These are phyloP conservation scores for Eunapius fragilis DNA, from an alignment of 37 sponge, comb jelly and placozoan genomes.

Conservation along the genomic window DNA sequence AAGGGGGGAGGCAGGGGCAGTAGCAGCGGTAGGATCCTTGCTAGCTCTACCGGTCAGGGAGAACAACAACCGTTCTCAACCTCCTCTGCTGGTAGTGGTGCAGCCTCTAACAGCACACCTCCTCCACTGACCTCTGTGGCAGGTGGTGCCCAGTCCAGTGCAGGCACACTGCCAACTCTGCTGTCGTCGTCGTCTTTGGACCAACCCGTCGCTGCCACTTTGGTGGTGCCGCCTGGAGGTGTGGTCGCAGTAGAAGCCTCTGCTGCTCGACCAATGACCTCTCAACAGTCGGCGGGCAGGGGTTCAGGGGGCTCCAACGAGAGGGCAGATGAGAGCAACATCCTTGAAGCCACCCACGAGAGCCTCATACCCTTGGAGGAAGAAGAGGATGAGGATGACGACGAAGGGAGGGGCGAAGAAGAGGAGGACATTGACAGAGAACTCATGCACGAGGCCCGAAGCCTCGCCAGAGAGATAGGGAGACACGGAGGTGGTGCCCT, in stretches of 20 bases:
- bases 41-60: neutral
- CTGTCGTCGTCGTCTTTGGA: too few species aligned
- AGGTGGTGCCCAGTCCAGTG: too few species aligned
- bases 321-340: neutral
- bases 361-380: constrained; percentile 67
- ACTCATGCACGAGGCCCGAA: constrained; percentile 26
- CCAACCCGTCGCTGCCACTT: too few species aligned
- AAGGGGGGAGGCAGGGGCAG: constrained; percentile 6
- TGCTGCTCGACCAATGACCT: too few species aligned
- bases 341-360: constrained; percentile 46
- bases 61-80: too few species aligned
- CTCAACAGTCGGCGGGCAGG: neutral
- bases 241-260: too few species aligned
- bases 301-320: neutral
- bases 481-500: constrained; percentile 4
- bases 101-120: too few species aligned
- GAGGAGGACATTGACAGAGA: neutral
- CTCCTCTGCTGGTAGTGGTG: too few species aligned
- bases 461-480: constrained; percentile 47
- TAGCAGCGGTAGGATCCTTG: neutral
- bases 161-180: too few species aligned
- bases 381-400: constrained; percentile 55
- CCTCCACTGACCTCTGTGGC: too few species aligned
- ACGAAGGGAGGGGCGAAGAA: neutral
- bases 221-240: neutral